Conservation (phyloP, 2,797 vertebrate species). For the Hemitrygon akajei region DNA sequence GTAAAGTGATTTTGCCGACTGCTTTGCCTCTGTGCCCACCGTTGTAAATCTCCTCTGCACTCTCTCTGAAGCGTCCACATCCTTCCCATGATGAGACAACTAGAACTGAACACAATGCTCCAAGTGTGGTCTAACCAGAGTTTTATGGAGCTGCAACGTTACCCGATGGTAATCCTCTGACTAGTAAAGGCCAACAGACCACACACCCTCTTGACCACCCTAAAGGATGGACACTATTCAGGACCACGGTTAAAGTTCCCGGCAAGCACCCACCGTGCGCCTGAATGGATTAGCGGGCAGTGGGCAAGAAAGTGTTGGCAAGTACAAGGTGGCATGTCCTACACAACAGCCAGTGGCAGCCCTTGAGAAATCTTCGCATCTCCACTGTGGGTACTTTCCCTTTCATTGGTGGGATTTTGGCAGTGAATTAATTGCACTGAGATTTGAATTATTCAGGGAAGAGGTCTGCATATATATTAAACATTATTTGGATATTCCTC, state of each 20-base stretch:
- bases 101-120: no score
- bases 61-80: no score
- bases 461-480: neutral
- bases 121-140: no score
- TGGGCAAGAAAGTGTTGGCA: constrained; percentile 56
- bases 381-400: neutral
- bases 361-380: neutral
- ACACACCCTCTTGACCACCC: no score
- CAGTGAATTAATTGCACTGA: neutral
- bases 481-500: neutral
- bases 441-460: neutral
- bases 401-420: neutral
- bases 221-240: no score
- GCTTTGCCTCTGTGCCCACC: no score
- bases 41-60: no score
- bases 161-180: no score
- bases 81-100: no score
- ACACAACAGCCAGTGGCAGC: neutral
- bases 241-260: constrained; percentile 90
- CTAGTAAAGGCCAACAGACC: no score
- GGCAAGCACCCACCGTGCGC: constrained; percentile 89
- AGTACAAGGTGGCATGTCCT: constrained; percentile 35
- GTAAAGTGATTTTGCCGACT: no score
- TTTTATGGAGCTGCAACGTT: no score
- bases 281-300: constrained; percentile 73